Evolutionary conservation across 1,140 invertebrate genomes (phyloP), one percentile per base, ranked within the genome.

Genomic region (Meloidogyne hapla): DNA sequence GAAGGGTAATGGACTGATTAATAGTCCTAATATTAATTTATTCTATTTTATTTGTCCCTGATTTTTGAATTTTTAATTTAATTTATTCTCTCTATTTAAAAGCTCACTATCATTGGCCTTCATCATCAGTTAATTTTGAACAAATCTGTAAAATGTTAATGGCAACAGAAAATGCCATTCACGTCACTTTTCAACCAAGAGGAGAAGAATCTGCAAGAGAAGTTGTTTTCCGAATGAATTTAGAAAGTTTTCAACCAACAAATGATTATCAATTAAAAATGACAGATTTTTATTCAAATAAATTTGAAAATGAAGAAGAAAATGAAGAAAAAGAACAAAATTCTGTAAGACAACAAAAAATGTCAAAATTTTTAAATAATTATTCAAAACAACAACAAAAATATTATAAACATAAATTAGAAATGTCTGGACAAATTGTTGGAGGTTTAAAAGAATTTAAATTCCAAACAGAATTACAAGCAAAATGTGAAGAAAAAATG

Each of bases 131-230:
- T 64, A 73, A 61, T 64, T 73, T 33, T 45, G 42, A 72, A 48
- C 79, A 81, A 38, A 25, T 81, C 10, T 48, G 81, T 42, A 68
- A 81, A 45, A 42, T 81, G 13, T 25, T 80, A 6, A 79, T 80
- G 67, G 38, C 64, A 23, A 81, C 80, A 15, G 80, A 81, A 62
- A 81, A 81, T 69, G 48, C 67, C 66, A 69, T 83, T 23, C 73
- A 80, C 69, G n/a, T 83, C 13, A 42, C 25, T 33, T 82, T 45
- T 48, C 26, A 79, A 21, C 80, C 81, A 25, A 79, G n/a, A n/a
- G 48, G 12, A 56, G 12, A n/a, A 45, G 76, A 79, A 26, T 63
- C 62, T 42, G 67, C 79, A 13, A 70, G 64, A 26, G 56, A 81
- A 38, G 33, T 81, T 40, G 40, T 56, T 33, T 66, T 80, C 21